phyloP scores from a whole-genome alignment of 2,888 invertebrate species.

The Amphipoea lucens region DNA sequence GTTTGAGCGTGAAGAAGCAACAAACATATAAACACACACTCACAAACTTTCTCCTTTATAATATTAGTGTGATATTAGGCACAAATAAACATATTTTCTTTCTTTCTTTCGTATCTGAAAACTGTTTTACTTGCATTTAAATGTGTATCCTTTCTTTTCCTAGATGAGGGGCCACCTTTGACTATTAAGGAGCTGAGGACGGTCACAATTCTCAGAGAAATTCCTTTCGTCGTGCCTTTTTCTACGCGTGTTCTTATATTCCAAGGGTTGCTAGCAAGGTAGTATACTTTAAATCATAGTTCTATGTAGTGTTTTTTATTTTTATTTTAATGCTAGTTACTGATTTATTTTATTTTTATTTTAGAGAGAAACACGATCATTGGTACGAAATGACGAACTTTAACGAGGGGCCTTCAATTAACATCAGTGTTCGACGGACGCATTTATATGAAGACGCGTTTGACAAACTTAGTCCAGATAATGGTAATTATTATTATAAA shows the following conservation, averaged over 20 bases:
- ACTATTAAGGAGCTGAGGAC: constrained; percentile 97
- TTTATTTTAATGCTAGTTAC: neutral
- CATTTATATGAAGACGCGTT: constrained; percentile 99
- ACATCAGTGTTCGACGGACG: constrained; percentile 95
- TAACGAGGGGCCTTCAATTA: constrained; percentile 93
- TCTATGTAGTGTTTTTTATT: neutral
- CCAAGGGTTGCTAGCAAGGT: constrained; percentile 92
- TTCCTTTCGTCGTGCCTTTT: constrained; percentile 98
- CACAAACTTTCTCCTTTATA: too few relatives aligned
- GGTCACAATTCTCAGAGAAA: constrained; percentile 96
- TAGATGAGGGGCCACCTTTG: constrained; percentile 95
- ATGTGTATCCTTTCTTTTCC: constrained; percentile 60
- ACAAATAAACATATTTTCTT: too few relatives aligned
- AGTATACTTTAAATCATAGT: constrained; percentile 18
- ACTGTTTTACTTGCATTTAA: too few relatives aligned
- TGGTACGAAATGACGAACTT: constrained; percentile 94
- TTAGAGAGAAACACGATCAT: constrained; percentile 92
- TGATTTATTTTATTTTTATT: constrained; percentile 44
- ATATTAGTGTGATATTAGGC: too few relatives aligned
- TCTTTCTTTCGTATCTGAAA: too few relatives aligned
- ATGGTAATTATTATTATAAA: constrained; percentile 90
- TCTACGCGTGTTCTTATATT: constrained; percentile 96
- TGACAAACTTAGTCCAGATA: constrained; percentile 96
- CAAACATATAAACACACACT: too few relatives aligned
- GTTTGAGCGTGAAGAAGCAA: too few relatives aligned